Percentiles rank a stretch among this genome's conserved stretches.
Evolutionary conservation across 2,888 invertebrate species (phyloP).

Genomic region (Aproaerema taeniolella): DNA sequence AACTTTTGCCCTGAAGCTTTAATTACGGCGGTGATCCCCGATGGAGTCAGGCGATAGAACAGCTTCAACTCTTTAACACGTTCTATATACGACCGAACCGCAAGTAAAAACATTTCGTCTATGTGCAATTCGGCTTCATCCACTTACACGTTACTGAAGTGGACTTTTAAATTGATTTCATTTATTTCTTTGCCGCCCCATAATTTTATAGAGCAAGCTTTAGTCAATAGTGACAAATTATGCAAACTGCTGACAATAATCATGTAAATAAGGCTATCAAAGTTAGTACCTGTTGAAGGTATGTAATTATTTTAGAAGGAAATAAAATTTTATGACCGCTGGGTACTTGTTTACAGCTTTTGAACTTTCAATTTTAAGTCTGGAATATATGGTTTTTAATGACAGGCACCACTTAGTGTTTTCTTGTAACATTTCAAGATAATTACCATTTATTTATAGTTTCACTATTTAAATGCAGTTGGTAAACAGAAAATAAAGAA

Average conservation of each 20-base stretch:
- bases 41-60: slow-evolving; percentile 53
- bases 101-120: slow-evolving; percentile 34
- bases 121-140: no score
- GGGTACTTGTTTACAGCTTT: slow-evolving; percentile 7
- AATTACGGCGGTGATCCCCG: slow-evolving; percentile 61
- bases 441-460: no score
- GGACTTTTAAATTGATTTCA: slow-evolving; percentile 39
- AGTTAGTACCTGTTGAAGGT: not conserved
- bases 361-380: slow-evolving; percentile 7
- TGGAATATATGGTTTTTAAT: no score
- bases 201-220: slow-evolving; percentile 34
- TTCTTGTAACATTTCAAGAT: no score
- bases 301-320: slow-evolving; percentile 7
- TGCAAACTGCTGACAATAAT: slow-evolving; percentile 34
- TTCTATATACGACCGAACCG: not conserved
- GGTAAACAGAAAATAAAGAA: no score
- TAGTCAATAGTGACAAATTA: slow-evolving; percentile 41
- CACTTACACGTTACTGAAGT: slow-evolving; percentile 43
- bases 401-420: no score
- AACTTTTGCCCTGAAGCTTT: slow-evolving; percentile 69
- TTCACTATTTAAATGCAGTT: no score
- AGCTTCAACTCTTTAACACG: slow-evolving; percentile 33
- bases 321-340: slow-evolving; percentile 6
- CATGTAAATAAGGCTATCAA: slow-evolving; percentile 21
- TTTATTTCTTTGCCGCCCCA: slow-evolving; percentile 34